Evolutionary conservation across 1,140 invertebrate genomes (phyloP).

Genomic region (Idris sp.): DNA sequence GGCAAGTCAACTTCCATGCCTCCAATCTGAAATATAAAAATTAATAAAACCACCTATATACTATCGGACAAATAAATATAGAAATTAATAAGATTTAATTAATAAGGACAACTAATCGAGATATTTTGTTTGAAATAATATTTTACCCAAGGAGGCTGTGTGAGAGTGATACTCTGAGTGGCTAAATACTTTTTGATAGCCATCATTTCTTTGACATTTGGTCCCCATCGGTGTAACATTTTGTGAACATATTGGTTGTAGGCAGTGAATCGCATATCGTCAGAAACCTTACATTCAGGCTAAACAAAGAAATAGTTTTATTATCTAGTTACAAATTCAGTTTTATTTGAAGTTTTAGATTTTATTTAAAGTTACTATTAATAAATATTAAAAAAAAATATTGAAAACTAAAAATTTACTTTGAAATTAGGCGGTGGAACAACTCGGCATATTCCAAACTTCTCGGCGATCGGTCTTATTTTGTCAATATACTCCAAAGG

Average conservation of each 20-base stretch:
- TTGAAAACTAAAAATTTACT: slow-evolving; percentile 77
- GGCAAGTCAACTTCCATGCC: slow-evolving; percentile 94
- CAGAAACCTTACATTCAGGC: slow-evolving; percentile 91
- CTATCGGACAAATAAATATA: no score
- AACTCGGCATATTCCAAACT: slow-evolving; percentile 92
- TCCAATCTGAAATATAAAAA: slow-evolving; percentile 82
- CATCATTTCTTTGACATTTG: slow-evolving; percentile 90
- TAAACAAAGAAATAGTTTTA: slow-evolving; percentile 67
- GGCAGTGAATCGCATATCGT: slow-evolving; percentile 91
- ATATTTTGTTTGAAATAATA: no score
- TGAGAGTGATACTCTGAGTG: slow-evolving; percentile 87
- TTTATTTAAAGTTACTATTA: no score
- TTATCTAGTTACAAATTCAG: no score
- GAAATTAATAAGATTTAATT: no score
- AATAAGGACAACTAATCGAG: not conserved
- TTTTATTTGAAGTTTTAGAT: no score
- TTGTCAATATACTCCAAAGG: slow-evolving; percentile 93
- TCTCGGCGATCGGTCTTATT: slow-evolving; percentile 87
- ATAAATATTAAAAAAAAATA: no score
- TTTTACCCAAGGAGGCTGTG: slow-evolving; percentile 85
- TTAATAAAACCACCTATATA: no score
- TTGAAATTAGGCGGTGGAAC: slow-evolving; percentile 92
- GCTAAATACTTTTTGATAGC: slow-evolving; percentile 91
- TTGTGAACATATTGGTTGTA: slow-evolving; percentile 95
- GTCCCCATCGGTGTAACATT: slow-evolving; percentile 93